Conservation (phyloP, 2,113 vertebrate genomes). For the Atrichornis clamosus region DNA sequence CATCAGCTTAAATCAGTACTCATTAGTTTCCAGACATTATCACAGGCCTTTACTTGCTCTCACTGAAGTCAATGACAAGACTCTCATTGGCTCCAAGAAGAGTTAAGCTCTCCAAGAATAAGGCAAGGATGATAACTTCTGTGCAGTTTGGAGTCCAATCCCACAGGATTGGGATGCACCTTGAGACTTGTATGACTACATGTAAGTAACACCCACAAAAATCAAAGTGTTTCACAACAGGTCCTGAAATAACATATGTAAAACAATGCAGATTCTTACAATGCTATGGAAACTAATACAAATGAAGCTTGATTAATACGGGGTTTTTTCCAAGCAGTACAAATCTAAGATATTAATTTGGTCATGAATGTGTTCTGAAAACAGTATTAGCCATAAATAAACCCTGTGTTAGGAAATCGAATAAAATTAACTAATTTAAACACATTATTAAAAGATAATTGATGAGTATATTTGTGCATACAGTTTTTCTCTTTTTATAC, state of each 20-base stretch:
- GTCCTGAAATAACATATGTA: constrained; percentile 19
- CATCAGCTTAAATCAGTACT: constrained; percentile 11
- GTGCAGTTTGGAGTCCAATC: background rate
- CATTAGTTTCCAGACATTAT: constrained; percentile 22
- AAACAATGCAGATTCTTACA: background rate
- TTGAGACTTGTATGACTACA: constrained; percentile 10
- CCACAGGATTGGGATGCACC: constrained; percentile 11
- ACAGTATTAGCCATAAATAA: constrained; percentile 28
- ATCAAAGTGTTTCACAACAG: constrained; percentile 35
- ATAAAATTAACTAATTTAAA: constrained; percentile 50
- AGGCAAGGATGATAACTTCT: constrained; percentile 46
- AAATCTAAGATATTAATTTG: constrained; percentile 26
- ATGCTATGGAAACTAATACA: constrained; percentile 27
- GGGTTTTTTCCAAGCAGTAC: constrained; percentile 6
- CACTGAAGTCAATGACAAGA: background rate
- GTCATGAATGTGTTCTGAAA: constrained; percentile 21
- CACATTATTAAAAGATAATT: constrained; percentile 47
- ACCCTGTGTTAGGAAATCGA: constrained; percentile 19
- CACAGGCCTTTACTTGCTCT: background rate
- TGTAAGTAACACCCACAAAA: constrained; percentile 35
- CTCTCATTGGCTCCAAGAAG: background rate
- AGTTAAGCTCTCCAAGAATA: constrained; percentile 45
- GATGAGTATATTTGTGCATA: constrained; percentile 47
- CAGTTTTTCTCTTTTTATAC: constrained; percentile 44
- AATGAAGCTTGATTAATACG: constrained; percentile 22